Conservation (phyloP, 2,888 invertebrate species). For the Spisula subtruncata region DNA sequence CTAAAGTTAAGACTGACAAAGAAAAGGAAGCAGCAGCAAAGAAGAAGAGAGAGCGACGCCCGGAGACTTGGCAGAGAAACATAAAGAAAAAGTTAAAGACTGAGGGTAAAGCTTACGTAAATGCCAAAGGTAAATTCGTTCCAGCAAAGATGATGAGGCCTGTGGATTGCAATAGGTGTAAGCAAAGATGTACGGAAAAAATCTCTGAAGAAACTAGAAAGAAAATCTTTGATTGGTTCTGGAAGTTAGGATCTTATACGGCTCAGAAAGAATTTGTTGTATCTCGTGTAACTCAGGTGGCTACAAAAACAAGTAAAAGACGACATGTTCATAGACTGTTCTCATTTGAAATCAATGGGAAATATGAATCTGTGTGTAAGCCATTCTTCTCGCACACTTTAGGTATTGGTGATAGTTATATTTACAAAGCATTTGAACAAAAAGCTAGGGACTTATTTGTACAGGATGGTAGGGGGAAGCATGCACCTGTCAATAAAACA, state of each 20-base stretch:
- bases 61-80: conserved; percentile 66
- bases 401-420: conserved; percentile 67
- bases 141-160: conserved; percentile 55
- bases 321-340: conserved; percentile 66
- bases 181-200: conserved; percentile 64
- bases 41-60: conserved; percentile 61
- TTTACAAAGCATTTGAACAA: conserved; percentile 66
- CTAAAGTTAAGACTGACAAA: conserved; percentile 34
- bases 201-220: conserved; percentile 65
- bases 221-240: conserved; percentile 68
- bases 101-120: conserved; percentile 64
- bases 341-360: conserved; percentile 70
- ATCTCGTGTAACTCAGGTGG: conserved; percentile 59
- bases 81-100: conserved; percentile 67
- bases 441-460: conserved; percentile 67
- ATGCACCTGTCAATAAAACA: conserved; percentile 68
- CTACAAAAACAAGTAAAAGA: conserved; percentile 61
- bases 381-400: conserved; percentile 68
- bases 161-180: conserved; percentile 68
- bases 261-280: conserved; percentile 72
- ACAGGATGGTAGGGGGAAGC: conserved; percentile 67
- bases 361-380: conserved; percentile 68
- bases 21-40: conserved; percentile 50
- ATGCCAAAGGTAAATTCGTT: conserved; percentile 59
- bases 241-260: conserved; percentile 67